Percentiles rank a stretch among this genome's conserved stretches.
phyloP scores from a whole-genome alignment of 2,797 vertebrate genomes.

The Hippocampus kuda region DNA sequence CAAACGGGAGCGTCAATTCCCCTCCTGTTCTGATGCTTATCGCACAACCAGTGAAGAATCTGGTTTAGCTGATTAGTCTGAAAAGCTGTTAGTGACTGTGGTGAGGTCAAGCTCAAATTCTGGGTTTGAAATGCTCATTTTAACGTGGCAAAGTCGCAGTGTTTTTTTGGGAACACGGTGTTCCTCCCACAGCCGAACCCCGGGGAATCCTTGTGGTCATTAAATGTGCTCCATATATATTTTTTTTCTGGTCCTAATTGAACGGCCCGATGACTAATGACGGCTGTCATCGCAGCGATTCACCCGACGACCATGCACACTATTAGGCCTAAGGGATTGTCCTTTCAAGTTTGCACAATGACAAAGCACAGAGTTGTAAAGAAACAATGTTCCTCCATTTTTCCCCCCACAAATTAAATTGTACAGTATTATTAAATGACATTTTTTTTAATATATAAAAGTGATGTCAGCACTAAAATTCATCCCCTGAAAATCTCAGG shows the following conservation, averaged over 20 bases:
- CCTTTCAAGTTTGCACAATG: neutral
- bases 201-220: slow-evolving; percentile 36
- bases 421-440: too few relatives aligned
- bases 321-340: slow-evolving; percentile 2
- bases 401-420: too few relatives aligned
- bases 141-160: slow-evolving; percentile 11
- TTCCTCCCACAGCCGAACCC: slow-evolving; percentile 14
- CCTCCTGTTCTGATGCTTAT: neutral
- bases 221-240: slow-evolving; percentile 21
- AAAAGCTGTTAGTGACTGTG: neutral
- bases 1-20: neutral
- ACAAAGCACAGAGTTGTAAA: neutral
- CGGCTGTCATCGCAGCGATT: slow-evolving; percentile 35
- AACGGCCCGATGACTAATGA: slow-evolving; percentile 48
- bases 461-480: too few relatives aligned
- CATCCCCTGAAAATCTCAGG: too few relatives aligned
- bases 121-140: neutral
- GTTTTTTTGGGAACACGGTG: slow-evolving; percentile 14
- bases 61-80: neutral
- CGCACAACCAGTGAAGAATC: neutral
- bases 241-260: slow-evolving; percentile 24
- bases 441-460: too few relatives aligned
- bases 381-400: too few relatives aligned
- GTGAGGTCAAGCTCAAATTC: neutral
- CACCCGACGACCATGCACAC: slow-evolving; percentile 26